Base-by-base conservation (phyloP, 2,888 invertebrate species). In the Elmis aenea region DNA sequence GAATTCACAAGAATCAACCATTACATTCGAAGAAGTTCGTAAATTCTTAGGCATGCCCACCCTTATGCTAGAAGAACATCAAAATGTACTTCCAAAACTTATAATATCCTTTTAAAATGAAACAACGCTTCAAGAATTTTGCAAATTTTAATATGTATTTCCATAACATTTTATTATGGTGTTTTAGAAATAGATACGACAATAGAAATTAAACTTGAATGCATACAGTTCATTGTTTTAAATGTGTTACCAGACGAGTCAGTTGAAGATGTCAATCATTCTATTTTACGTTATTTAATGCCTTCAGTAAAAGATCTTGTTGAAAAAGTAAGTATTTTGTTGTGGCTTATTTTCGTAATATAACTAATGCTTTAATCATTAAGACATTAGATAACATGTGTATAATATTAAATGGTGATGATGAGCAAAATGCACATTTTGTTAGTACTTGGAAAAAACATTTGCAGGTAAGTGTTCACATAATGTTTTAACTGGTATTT, bases 391-490 rank as follows among this genome's bases (percentile, higher is more conserved):
- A n/a, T n/a, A n/a, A n/a, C n/a, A n/a, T n/a, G n/a, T n/a, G n/a
- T n/a, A n/a, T n/a, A n/a, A n/a, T n/a, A n/a, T n/a, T n/a, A n/a
- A n/a, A n/a, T n/a, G n/a, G n/a, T n/a, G n/a, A n/a, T n/a, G n/a
- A n/a, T n/a, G n/a, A n/a, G n/a, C n/a, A n/a, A n/a, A n/a, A n/a
- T n/a, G n/a, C n/a, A n/a, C n/a, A n/a, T n/a, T n/a, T n/a, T n/a
- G n/a, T n/a, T n/a, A n/a, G n/a, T n/a, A n/a, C n/a, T n/a, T n/a
- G n/a, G n/a, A n/a, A n/a, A n/a, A n/a, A n/a, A n/a, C n/a, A 54
- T 34, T 43, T 55, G 29, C 27, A 50, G 29, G 54, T 53, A 48
- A 31, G 35, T 48, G 25, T 35, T n/a, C n/a, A n/a, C n/a, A n/a
- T n/a, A n/a, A n/a, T n/a, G n/a, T n/a, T n/a, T n/a, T n/a, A n/a